Evolutionary conservation across 2,113 vertebrate genomes (phyloP).

Genomic region (Neomonachus schauinslandi): DNA sequence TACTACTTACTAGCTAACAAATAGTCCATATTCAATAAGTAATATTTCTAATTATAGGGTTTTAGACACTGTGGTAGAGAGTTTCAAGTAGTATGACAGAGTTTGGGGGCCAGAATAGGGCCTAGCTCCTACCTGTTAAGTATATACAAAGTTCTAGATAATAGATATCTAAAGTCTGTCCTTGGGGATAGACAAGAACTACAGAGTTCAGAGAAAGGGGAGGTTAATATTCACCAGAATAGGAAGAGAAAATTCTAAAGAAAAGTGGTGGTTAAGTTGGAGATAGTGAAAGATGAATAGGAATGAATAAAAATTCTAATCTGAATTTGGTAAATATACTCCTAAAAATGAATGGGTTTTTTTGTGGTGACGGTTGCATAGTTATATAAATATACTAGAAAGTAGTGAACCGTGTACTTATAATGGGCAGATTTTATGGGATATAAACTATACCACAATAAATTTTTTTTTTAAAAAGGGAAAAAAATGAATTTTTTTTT

Average conservation of each 20-base stretch:
- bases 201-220: background rate
- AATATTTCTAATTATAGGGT: slow-evolving; percentile 28
- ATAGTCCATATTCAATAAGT: background rate
- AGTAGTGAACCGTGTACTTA: background rate
- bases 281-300: background rate
- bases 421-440: background rate
- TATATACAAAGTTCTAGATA: background rate
- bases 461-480: background rate
- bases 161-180: background rate
- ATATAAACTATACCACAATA: background rate
- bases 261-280: slow-evolving; percentile 1
- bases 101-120: background rate
- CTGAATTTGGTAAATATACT: background rate
- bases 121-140: background rate
- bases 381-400: background rate
- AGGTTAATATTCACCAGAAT: background rate
- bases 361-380: background rate
- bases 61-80: slow-evolving; percentile 19
- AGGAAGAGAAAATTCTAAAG: background rate
- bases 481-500: background rate
- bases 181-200: background rate
- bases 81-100: background rate
- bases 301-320: slow-evolving; percentile 33
- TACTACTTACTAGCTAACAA: background rate
- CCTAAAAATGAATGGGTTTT: background rate